Base-by-base conservation (phyloP, 92 coral and sea anemone species). In the Porites divaricata region DNA sequence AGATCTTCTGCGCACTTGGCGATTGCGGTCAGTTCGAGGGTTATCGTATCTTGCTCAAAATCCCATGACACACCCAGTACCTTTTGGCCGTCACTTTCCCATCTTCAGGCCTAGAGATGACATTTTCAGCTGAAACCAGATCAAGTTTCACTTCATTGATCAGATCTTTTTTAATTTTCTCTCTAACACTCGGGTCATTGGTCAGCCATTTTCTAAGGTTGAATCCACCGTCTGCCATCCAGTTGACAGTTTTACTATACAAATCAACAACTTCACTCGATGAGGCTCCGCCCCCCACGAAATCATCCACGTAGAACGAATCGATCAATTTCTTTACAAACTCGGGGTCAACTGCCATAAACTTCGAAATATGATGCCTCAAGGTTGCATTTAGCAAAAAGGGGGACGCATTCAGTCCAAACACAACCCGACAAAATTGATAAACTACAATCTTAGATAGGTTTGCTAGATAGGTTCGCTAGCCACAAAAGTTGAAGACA, bases 351-450 rank as follows among this genome's bases (percentile, higher is more conserved):
- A 67, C 78, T 7, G 13, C 62, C 56, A 9, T 65, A 10, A 25
- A 61, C 84, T 79, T 79, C 35, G 84, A 64, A 41, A 79, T 65
- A 26, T 79, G 84, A 63, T 79, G 84, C 73, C 84, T 79, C 73
- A 79, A 66, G 13, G 84, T 79, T 23, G 72, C 61, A 66, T 79
- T 79, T 16, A 79, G 69, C 76, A 61, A n/a, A 35, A 78, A 78
- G 56, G 83, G 84, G 22, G 73, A 79, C n/a, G 84, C 84, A 64
- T 79, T 79, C 45, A 35, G 45, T 35, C 45, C 45, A 35, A 35
- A 35, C 45, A 35, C 45, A 35, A 35, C 45, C 3, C 57, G 76
- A 64, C 84, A 63, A 52, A 79, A 66, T 41, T 63, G 52, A 10
- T 79, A 66, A 13, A 25, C 86, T 2, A 51, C 78, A 25, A 81